Evolutionary conservation across 2,797 vertebrate genomes (phyloP).

Genomic region (Pseudotriccus pelzelni): DNA sequence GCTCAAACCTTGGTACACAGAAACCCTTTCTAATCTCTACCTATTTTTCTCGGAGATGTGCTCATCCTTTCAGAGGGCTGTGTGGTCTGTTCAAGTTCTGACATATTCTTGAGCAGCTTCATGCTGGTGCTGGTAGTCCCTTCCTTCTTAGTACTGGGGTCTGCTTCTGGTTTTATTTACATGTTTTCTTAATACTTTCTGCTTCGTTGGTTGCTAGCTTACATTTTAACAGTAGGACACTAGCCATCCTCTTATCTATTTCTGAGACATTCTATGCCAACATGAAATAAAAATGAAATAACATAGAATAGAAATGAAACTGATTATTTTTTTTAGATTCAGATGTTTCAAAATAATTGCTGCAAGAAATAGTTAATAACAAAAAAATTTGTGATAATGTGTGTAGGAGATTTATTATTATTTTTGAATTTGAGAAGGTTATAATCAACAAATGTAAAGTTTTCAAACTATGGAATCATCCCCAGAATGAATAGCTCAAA

Average conservation of each 20-base stretch:
- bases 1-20: not conserved
- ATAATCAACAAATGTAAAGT: not conserved
- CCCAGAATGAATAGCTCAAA: not conserved
- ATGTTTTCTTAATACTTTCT: not conserved
- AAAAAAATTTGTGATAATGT: not conserved
- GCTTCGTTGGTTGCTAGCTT: not conserved
- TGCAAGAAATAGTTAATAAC: not conserved
- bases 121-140: fast-evolving
- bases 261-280: not conserved
- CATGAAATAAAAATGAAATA: not conserved
- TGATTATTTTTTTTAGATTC: not conserved
- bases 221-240: not conserved
- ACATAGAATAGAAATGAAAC: not conserved
- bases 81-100: not conserved
- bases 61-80: not conserved
- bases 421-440: not conserved
- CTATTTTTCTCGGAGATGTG: not conserved
- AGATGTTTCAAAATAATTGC: not conserved
- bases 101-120: not conserved
- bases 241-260: not conserved
- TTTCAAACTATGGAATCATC: not conserved
- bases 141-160: not conserved
- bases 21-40: not conserved
- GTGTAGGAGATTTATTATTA: not conserved
- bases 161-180: not conserved